A percentile compares a stretch with the other conserved stretches of the same genome.
Evolutionary conservation across 2,797 vertebrate genomes (phyloP).

Genomic region (Lycodopsis pacificus): DNA sequence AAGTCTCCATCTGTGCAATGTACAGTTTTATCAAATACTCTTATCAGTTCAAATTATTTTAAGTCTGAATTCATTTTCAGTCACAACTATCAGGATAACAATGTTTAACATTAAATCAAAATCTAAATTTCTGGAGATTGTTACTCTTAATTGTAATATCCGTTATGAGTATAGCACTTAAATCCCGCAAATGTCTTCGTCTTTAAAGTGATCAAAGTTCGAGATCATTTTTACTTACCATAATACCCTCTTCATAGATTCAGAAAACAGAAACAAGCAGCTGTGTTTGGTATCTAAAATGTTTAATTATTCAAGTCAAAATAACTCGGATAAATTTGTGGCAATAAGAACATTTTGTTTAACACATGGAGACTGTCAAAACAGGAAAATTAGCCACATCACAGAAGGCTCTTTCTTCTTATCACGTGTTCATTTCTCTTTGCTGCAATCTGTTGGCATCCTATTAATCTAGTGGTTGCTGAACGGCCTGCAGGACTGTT

Average conservation of each 20-base stretch:
- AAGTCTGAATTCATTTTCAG: not conserved
- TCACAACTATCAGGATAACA: slow-evolving; percentile 12
- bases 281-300: slow-evolving; percentile 43
- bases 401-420: slow-evolving; percentile 45
- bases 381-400: slow-evolving; percentile 57
- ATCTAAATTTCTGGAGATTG: slow-evolving; percentile 26
- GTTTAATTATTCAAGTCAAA: slow-evolving; percentile 57
- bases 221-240: slow-evolving; percentile 24
- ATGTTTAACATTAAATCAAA: slow-evolving; percentile 24
- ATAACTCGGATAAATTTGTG: slow-evolving; percentile 35
- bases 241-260: slow-evolving; percentile 35
- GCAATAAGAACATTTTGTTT: slow-evolving; percentile 60
- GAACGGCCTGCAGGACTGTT: slow-evolving; percentile 85
- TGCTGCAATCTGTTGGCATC: slow-evolving; percentile 86
- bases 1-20: not conserved
- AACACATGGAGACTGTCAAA: slow-evolving; percentile 54
- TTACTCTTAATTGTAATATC: slow-evolving; percentile 43
- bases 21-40: slow-evolving; percentile 1
- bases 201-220: slow-evolving; percentile 49
- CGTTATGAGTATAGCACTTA: slow-evolving; percentile 29
- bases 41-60: slow-evolving; percentile 18
- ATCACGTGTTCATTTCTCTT: slow-evolving; percentile 49
- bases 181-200: slow-evolving; percentile 51
- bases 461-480: slow-evolving; percentile 91
- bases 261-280: slow-evolving; percentile 45